phyloP scores from a whole-genome alignment of 2,113 vertebrate species.

The Hypanus sabinus region DNA sequence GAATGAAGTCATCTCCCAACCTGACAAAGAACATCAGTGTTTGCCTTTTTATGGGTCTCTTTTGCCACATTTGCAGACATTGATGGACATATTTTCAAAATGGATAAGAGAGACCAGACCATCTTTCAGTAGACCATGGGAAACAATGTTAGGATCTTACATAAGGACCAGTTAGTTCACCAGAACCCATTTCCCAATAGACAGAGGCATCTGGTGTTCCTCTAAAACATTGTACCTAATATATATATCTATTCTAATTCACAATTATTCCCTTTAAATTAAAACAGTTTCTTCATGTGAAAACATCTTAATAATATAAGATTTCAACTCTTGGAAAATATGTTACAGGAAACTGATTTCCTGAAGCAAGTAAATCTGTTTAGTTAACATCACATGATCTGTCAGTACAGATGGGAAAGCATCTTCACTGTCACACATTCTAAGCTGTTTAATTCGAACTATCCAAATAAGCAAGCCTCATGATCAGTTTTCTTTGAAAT shows the following conservation, averaged over 20 bases:
- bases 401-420: not conserved
- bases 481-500: not conserved
- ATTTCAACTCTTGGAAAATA: not conserved
- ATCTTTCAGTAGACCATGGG: not conserved
- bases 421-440: not conserved
- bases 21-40: not conserved
- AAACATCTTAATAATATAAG: not conserved
- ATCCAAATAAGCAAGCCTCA: not conserved
- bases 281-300: not conserved
- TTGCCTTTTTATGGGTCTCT: not conserved
- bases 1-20: not conserved
- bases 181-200: not conserved
- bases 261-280: not conserved
- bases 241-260: not conserved
- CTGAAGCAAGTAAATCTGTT: not conserved
- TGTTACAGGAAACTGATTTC: not conserved
- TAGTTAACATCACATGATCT: not conserved
- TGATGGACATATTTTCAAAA: not conserved
- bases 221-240: not conserved
- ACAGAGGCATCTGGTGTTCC: not conserved
- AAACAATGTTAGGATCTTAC: not conserved
- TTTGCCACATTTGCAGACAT: not conserved
- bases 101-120: not conserved
- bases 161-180: not conserved
- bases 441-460: not conserved